Conservation (phyloP, 2,888 invertebrate species). For the Hydrotaea diabolus region DNA sequence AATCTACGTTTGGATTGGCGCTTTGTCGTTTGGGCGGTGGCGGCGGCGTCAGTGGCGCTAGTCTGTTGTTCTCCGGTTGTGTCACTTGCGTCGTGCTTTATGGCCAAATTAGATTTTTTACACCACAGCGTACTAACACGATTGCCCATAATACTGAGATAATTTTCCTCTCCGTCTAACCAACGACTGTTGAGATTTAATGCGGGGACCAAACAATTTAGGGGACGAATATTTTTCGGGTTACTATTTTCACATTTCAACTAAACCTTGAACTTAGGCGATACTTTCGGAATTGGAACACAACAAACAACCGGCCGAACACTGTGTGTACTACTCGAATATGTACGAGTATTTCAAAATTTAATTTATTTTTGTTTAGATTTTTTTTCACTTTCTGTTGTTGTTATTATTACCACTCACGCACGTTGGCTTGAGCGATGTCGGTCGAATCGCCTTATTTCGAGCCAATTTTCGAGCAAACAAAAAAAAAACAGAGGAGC, state of each 20-base stretch:
- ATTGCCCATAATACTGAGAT: constrained; percentile 78
- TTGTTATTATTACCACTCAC: background rate
- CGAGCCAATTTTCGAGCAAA: background rate
- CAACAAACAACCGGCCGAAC: background rate
- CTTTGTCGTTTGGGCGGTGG: background rate
- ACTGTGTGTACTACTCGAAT: background rate
- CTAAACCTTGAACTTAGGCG: background rate
- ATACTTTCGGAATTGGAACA: background rate
- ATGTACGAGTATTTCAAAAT: background rate
- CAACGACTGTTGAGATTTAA: background rate
- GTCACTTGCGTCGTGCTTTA: constrained; percentile 55
- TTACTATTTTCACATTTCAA: constrained; percentile 23
- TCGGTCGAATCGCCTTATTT: background rate
- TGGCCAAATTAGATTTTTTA: constrained; percentile 73
- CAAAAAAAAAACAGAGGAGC: background rate
- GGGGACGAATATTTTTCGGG: background rate
- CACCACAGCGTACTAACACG: constrained; percentile 80
- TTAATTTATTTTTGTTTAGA: background rate
- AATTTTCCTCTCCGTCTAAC: background rate
- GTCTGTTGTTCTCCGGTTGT: constrained; percentile 50
- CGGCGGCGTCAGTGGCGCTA: background rate
- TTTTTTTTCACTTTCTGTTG: background rate
- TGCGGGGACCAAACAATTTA: background rate
- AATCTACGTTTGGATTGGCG: constrained; percentile 52
- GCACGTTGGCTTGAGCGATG: background rate